These are phyloP conservation scores for Terrapene triunguis DNA, from an alignment of 2,113 vertebrate species.

Conservation along the genomic window DNA sequence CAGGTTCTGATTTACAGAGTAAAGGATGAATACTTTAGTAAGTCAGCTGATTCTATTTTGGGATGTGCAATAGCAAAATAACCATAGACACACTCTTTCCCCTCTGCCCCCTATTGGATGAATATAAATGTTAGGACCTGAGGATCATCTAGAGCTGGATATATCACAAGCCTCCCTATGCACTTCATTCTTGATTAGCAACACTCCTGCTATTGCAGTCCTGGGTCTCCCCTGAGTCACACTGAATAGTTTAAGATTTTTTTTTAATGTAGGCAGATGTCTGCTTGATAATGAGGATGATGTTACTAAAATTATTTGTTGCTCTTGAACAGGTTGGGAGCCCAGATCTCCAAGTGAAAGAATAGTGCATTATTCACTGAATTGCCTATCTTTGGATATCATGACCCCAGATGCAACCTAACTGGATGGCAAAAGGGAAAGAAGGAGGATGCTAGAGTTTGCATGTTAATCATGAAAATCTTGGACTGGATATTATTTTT, in stretches of 20 bases:
- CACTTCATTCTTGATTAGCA: not conserved
- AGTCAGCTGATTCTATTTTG: not conserved
- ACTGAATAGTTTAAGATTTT: not conserved
- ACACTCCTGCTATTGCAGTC: not conserved
- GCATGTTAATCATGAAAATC: not conserved
- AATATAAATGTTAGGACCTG: not conserved
- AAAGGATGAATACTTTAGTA: not conserved
- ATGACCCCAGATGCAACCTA: not conserved
- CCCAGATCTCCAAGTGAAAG: not conserved
- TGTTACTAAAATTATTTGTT: not conserved
- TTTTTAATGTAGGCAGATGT: not conserved
- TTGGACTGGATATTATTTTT: not conserved
- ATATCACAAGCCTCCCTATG: rapidly evolving
- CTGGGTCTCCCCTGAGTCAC: not conserved
- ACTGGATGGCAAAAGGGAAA: not conserved
- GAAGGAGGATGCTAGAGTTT: not conserved
- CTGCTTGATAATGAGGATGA: not conserved
- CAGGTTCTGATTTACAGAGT: not conserved
- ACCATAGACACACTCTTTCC: not conserved
- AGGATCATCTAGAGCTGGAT: not conserved
- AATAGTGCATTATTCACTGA: not conserved
- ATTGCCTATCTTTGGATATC: not conserved
- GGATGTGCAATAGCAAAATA: not conserved
- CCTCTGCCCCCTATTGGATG: not conserved
- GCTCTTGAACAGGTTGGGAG: not conserved